Conservation (phyloP, 2,888 invertebrate genomes). For the Siphonodentalium dalli region DNA sequence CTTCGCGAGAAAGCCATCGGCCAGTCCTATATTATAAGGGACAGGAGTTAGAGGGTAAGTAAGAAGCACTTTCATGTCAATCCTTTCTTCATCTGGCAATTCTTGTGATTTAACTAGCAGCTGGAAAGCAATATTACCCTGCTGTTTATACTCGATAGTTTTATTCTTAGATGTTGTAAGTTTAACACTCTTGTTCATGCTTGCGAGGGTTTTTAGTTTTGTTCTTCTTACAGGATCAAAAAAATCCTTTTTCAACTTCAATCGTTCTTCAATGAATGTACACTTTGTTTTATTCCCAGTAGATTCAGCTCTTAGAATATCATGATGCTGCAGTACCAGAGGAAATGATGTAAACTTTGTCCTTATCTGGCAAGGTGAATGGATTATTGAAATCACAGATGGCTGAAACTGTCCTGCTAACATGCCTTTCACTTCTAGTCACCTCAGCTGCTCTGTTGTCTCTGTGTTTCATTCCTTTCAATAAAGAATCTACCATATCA, state of each 20-base stretch:
- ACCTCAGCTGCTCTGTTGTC: slow-evolving; percentile 1
- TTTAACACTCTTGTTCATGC: neutral
- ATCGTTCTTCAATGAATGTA: neutral
- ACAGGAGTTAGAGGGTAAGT: neutral
- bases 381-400: neutral
- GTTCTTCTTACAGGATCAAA: slow-evolving; percentile 2
- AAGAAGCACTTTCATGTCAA: neutral
- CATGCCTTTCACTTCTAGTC: neutral
- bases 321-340: neutral
- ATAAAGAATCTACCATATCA: neutral
- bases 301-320: neutral
- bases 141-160: neutral
- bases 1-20: neutral
- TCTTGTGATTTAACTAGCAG: slow-evolving; percentile 1
- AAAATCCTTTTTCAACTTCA: neutral
- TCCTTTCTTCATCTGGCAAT: too few species aligned
- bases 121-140: slow-evolving; percentile 1
- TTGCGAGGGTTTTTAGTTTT: neutral
- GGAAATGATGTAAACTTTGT: neutral
- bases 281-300: neutral
- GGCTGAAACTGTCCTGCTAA: neutral
- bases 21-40: neutral
- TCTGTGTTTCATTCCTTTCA: neutral
- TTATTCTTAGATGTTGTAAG: slow-evolving; percentile 2
- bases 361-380: neutral